Percentiles rank a stretch among this genome's conserved stretches.
Conservation (phyloP, 2,113 vertebrate species). For the Sporophila hypoxantha region DNA sequence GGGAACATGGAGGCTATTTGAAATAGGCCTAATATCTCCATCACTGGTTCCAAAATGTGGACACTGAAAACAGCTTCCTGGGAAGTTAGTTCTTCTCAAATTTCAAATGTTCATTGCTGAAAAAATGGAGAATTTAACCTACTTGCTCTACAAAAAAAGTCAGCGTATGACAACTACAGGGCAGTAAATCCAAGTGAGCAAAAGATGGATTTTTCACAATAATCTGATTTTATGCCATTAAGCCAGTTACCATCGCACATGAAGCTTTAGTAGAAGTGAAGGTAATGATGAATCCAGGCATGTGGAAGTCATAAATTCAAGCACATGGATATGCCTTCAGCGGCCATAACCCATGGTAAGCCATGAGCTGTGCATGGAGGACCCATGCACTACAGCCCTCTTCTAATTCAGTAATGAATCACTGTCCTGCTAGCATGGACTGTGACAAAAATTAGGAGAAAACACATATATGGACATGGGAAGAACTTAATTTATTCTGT, state of each 20-base stretch:
- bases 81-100: not conserved
- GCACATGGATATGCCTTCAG: not conserved
- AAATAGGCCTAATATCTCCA: not conserved
- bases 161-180: not conserved
- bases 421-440: not conserved
- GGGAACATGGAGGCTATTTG: not conserved
- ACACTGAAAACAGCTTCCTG: not conserved
- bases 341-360: not conserved
- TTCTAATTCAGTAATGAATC: not conserved
- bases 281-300: not conserved
- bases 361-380: not conserved
- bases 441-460: not conserved
- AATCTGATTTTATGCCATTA: not conserved
- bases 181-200: not conserved
- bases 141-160: not conserved
- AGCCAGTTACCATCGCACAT: not conserved
- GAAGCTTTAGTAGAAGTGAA: not conserved
- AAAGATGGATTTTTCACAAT: not conserved
- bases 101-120: not conserved
- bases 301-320: accelerated
- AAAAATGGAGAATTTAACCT: not conserved
- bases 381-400: no score
- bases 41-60: not conserved
- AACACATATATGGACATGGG: not conserved
- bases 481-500: not conserved